phyloP scores from a whole-genome alignment of 2,797 vertebrate genomes.

The Podarcis lilfordi region DNA sequence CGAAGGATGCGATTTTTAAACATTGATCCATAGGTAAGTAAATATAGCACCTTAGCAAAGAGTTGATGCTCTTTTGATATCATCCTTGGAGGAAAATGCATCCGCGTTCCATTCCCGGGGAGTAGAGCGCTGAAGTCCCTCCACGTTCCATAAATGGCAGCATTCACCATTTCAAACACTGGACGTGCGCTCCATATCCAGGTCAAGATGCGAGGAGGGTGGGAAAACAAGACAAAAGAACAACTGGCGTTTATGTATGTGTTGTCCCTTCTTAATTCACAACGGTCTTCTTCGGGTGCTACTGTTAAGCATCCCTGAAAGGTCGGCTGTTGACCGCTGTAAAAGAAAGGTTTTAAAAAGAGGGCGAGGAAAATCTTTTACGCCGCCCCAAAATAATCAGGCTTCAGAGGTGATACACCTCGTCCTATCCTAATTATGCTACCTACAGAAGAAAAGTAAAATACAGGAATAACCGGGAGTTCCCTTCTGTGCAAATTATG shows the following conservation, averaged over 20 bases:
- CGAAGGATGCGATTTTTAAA: too few species aligned
- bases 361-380: neutral
- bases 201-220: neutral
- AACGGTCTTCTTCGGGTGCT: too few species aligned
- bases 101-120: neutral
- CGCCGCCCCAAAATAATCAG: neutral
- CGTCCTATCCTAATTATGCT: too few species aligned
- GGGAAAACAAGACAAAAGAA: neutral
- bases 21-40: too few species aligned
- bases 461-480: rapidly evolving
- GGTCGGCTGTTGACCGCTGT: too few species aligned
- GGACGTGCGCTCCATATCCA: neutral
- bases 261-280: neutral
- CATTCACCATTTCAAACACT: too few species aligned
- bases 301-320: too few species aligned
- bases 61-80: neutral
- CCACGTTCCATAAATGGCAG: neutral
- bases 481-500: neutral
- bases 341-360: neutral
- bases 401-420: neutral
- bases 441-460: neutral
- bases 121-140: neutral
- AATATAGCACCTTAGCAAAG: neutral
- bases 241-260: too few species aligned
- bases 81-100: neutral